Base-by-base conservation (phyloP, 1,140 invertebrate genomes). In the Diorhabda sublineata region DNA sequence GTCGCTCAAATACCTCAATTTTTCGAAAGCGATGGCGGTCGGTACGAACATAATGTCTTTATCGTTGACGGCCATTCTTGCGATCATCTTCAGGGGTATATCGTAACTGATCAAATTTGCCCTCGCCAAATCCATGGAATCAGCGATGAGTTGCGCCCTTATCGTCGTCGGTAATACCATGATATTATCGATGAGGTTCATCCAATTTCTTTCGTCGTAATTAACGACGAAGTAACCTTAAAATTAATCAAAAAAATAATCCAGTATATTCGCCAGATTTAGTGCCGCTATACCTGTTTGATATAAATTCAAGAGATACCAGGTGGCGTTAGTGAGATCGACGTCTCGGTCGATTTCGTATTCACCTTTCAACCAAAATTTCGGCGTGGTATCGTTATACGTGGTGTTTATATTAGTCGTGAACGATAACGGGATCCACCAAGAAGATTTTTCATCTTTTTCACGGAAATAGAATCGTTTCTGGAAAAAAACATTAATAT, bases 111-210 rank as follows among this genome's bases (percentile, higher is more conserved):
- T 65, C 3, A 86, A 75, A 44, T 85, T 87, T 0, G 84, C 85
- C 71, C 88, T 85, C 0, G 89, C 91, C 58, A 96, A 81, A 77
- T 90, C 90, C 76, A 95, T 88, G 2, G 92, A 86, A 81, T 97
- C 94, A 74, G 95, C 91, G 6, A 97, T 85, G 1, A 96, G 78
- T 75, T 93, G 90, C 0, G 92, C 93, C 64, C 91, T 84, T 58
- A 91, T 90, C 2, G 90, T 80, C 0, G 86, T 81, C 0, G 83
- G 81, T 7, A 82, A 62, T 0, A 75, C 75, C 58, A 83, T 84
- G 0, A 90, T 82, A 44, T 87, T 84, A 4, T 83, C 73, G n/a
- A 84, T 85, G 0, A 93, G 79, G 0, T 83, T 75, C 44, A 82
- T 75, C 92, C 91, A 93, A 74, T 90, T 90, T 2, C 77, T 72